Evolutionary conservation across 2,797 vertebrate species (phyloP).

Genomic region (Scolopax bukidnonensis): DNA sequence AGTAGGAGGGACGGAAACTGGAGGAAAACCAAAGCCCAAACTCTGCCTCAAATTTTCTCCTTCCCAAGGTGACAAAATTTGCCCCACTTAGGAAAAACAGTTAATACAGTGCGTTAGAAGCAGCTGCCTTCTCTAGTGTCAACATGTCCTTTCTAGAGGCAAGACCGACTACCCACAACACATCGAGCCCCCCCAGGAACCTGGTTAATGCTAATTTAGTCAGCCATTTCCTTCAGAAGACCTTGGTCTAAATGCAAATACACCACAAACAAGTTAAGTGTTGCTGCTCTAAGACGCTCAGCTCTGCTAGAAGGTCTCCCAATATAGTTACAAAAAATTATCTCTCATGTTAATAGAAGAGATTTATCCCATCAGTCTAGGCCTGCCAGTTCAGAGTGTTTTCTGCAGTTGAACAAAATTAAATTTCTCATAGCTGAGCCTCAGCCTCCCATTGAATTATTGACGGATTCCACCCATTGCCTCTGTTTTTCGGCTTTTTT

Average conservation of each 20-base stretch:
- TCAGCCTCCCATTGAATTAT: constrained; percentile 59
- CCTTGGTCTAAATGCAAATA: constrained; percentile 89
- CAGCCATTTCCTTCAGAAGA: constrained; percentile 89
- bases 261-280: constrained; percentile 83
- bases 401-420: constrained; percentile 64
- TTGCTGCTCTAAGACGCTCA: constrained; percentile 70
- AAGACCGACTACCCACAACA: constrained; percentile 84
- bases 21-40: constrained; percentile 11
- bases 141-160: constrained; percentile 91
- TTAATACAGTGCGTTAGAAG: constrained; percentile 85
- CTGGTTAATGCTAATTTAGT: constrained; percentile 92
- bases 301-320: constrained; percentile 63
- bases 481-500: background rate
- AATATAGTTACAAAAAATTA: constrained; percentile 78
- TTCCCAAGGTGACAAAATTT: constrained; percentile 84
- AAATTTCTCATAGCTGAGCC: constrained; percentile 51
- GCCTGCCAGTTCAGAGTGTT: constrained; percentile 55
- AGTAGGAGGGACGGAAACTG: background rate
- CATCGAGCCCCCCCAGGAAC: constrained; percentile 79
- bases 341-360: constrained; percentile 69
- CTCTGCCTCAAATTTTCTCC: constrained; percentile 75
- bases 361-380: constrained; percentile 66
- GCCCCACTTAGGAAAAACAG: constrained; percentile 83
- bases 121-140: constrained; percentile 80
- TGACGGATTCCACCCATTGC: constrained; percentile 28